Evolutionary conservation across 2,797 vertebrate genomes (phyloP).

Genomic region (Steatocranus sp.): DNA sequence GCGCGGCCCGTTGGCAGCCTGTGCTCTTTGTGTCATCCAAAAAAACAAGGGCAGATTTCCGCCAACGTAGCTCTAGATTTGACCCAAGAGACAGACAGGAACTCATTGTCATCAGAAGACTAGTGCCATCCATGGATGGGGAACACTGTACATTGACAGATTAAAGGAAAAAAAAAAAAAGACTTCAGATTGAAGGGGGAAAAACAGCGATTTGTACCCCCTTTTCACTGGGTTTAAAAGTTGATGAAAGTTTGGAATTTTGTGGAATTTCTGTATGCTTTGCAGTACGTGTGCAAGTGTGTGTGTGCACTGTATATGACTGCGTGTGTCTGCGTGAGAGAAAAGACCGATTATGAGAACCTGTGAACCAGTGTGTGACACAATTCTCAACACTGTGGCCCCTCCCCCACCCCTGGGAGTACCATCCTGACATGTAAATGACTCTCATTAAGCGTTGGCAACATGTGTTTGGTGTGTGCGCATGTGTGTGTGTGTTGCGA

Average conservation of each 20-base stretch:
- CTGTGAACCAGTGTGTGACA: slow-evolving; percentile 76
- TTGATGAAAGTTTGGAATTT: slow-evolving; percentile 31
- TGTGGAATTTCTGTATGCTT: slow-evolving; percentile 46
- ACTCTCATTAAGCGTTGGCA: slow-evolving; percentile 74
- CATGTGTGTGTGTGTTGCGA: slow-evolving; percentile 31
- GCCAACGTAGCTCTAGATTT: slow-evolving; percentile 31
- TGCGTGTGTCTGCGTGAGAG: slow-evolving; percentile 51
- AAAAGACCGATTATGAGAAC: slow-evolving; percentile 73
- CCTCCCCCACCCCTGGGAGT: slow-evolving; percentile 70
- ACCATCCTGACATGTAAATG: slow-evolving; percentile 76
- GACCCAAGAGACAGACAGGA: slow-evolving; percentile 33
- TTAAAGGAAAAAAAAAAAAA: not conserved
- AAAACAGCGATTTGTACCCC: slow-evolving; percentile 1
- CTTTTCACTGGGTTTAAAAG: slow-evolving; percentile 32
- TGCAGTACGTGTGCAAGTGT: slow-evolving; percentile 20
- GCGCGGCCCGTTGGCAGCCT: slow-evolving; percentile 18
- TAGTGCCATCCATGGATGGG: slow-evolving; percentile 38
- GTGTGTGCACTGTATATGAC: slow-evolving; percentile 15
- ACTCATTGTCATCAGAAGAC: slow-evolving; percentile 32
- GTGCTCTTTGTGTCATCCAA: slow-evolving; percentile 5
- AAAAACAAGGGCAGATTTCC: slow-evolving; percentile 33
- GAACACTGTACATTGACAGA: slow-evolving; percentile 38
- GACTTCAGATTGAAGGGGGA: not conserved
- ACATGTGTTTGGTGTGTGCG: slow-evolving; percentile 45
- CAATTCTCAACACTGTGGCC: slow-evolving; percentile 77